Conservation (phyloP, 1,140 invertebrate genomes). For the Hestina assimilis region DNA sequence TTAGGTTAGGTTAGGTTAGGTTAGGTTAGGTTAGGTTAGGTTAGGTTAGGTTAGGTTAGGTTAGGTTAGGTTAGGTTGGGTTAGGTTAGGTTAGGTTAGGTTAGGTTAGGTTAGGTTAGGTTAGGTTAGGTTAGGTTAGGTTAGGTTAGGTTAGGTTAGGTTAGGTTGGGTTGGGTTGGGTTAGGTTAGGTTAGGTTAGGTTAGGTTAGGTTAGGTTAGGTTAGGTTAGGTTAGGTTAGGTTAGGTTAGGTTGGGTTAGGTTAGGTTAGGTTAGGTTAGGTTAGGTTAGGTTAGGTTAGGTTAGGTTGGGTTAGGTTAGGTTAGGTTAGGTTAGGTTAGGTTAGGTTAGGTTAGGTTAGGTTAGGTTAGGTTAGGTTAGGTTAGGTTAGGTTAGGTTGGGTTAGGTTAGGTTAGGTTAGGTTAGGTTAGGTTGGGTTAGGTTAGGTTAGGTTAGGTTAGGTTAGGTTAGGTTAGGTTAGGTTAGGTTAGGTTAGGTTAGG, state of each 20-base stretch:
- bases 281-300: background rate
- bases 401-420: constrained; percentile 13
- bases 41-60: constrained; percentile 29
- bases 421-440: constrained; percentile 24
- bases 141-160: constrained; percentile 15
- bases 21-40: constrained; percentile 18
- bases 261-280: background rate
- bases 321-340: constrained; percentile 25
- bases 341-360: constrained; percentile 30
- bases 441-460: constrained; percentile 12
- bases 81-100: constrained; percentile 28
- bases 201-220: constrained; percentile 14
- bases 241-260: constrained; percentile 29
- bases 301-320: background rate
- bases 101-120: constrained; percentile 20
- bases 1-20: constrained; percentile 4
- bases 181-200: constrained; percentile 21
- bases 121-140: constrained; percentile 17
- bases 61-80: constrained; percentile 21
- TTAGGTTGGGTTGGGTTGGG: constrained; percentile 18
- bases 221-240: constrained; percentile 26
- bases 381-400: constrained; percentile 23
- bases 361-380: constrained; percentile 30
- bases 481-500: constrained; percentile 26
- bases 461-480: constrained; percentile 31